phyloP scores from a whole-genome alignment of 2,888 invertebrate genomes.

The Caenorhabditis auriculariae region DNA sequence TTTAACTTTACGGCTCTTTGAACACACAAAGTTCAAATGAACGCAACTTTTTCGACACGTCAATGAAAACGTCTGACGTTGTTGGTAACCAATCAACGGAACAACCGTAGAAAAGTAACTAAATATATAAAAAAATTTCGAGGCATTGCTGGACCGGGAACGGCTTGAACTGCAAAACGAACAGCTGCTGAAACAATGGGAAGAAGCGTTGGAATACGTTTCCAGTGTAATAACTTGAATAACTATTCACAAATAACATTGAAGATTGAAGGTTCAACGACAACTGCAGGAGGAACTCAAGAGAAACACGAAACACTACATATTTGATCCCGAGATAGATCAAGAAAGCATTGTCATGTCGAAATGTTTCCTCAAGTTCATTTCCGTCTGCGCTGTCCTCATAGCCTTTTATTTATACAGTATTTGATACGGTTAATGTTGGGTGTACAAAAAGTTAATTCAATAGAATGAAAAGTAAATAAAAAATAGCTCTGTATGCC shows the following conservation, averaged over 20 bases:
- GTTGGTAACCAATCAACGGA: constrained; percentile 5
- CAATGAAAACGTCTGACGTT: constrained; percentile 15
- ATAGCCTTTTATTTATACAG: constrained; percentile 15
- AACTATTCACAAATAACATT: background rate
- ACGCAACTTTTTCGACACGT: constrained; percentile 14
- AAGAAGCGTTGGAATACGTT: constrained; percentile 43
- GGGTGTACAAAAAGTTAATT: too few relatives aligned
- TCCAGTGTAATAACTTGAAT: constrained; percentile 24
- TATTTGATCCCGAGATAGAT: background rate
- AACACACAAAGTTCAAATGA: too few relatives aligned
- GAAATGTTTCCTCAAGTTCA: constrained; percentile 7
- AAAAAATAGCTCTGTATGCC: too few relatives aligned
- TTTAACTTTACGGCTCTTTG: too few relatives aligned
- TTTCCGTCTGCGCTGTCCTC: constrained; percentile 7
- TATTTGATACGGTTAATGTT: background rate
- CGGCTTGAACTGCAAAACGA: constrained; percentile 44
- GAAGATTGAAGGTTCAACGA: constrained; percentile 30
- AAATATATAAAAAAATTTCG: background rate
- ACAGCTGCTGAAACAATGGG: constrained; percentile 43
- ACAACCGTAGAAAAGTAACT: background rate
- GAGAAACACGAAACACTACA: constrained; percentile 19
- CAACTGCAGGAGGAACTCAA: constrained; percentile 43
- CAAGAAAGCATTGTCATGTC: background rate
- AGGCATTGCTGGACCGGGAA: constrained; percentile 39
- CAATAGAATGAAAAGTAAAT: too few relatives aligned